Conservation (phyloP, 53 echinoderm and acorn worm species). For the Paracentrotus lividus region DNA sequence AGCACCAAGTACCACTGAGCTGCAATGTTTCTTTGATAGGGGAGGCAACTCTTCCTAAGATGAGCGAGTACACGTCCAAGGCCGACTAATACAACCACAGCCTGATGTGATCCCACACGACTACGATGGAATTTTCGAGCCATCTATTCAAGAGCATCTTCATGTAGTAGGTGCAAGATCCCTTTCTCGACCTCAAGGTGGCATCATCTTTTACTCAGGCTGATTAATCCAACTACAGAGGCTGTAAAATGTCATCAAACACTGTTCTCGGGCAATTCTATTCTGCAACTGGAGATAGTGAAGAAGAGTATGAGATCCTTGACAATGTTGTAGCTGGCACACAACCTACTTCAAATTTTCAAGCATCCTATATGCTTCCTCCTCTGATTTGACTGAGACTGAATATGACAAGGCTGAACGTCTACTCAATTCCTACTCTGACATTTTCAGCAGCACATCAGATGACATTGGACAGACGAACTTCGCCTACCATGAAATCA, state of each 20-base stretch:
- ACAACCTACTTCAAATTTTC: background rate
- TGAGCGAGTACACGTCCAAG: constrained; percentile 43
- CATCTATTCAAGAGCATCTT: background rate
- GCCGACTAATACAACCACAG: background rate
- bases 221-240: background rate
- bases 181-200: background rate
- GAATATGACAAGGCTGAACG: background rate
- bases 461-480: constrained; percentile 56
- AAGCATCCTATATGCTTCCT: too few species aligned
- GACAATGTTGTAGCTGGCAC: too few species aligned
- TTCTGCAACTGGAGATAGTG: background rate
- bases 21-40: constrained; percentile 32
- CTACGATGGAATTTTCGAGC: background rate
- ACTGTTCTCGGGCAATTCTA: background rate
- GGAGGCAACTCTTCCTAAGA: background rate
- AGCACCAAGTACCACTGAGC: constrained; percentile 4
- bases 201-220: background rate
- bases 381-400: too few species aligned
- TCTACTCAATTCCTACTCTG: constrained; percentile 14
- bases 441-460: constrained; percentile 26
- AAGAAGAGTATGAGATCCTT: background rate
- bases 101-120: background rate
- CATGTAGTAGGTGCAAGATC: background rate
- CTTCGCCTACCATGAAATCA: background rate
- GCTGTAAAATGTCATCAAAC: background rate